phyloP scores from a whole-genome alignment of 2,113 vertebrate species.

The Phrynocephalus versicolor region DNA sequence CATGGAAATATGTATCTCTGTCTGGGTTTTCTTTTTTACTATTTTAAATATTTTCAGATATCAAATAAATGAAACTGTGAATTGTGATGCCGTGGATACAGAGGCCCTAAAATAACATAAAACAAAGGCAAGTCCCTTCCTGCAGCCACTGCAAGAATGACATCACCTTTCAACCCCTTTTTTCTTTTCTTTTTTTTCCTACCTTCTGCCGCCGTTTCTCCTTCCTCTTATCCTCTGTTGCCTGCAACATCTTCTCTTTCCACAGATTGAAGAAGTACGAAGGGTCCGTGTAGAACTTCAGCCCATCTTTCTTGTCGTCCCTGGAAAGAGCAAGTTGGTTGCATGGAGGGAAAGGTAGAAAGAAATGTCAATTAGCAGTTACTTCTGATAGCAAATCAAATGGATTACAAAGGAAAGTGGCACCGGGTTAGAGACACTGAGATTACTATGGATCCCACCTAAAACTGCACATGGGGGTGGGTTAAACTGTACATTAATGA shows the following conservation, averaged over 20 bases:
- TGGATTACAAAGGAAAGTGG: no score
- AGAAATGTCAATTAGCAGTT: neutral
- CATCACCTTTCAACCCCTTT: no score
- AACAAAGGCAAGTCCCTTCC: no score
- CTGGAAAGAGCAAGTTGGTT: conserved; percentile 58
- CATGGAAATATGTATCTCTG: no score
- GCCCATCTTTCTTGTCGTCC: conserved; percentile 90
- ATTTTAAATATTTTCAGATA: no score
- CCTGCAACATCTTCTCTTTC: conserved; percentile 97
- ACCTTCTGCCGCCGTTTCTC: conserved; percentile 93
- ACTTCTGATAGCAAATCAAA: neutral
- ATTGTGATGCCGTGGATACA: no score
- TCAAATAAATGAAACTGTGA: no score
- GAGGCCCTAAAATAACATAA: no score
- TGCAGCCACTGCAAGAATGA: no score
- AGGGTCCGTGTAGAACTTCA: conserved; percentile 93
- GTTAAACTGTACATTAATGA: no score
- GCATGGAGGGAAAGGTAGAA: neutral
- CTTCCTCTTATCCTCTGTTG: conserved; percentile 92
- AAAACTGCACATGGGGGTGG: neutral
- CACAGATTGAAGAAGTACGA: conserved; percentile 95
- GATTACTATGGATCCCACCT: neutral
- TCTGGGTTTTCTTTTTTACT: no score
- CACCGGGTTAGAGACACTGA: neutral
- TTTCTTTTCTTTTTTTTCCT: no score